Base-by-base conservation (phyloP, 2,113 vertebrate species). In the Halcyon senegalensis region DNA sequence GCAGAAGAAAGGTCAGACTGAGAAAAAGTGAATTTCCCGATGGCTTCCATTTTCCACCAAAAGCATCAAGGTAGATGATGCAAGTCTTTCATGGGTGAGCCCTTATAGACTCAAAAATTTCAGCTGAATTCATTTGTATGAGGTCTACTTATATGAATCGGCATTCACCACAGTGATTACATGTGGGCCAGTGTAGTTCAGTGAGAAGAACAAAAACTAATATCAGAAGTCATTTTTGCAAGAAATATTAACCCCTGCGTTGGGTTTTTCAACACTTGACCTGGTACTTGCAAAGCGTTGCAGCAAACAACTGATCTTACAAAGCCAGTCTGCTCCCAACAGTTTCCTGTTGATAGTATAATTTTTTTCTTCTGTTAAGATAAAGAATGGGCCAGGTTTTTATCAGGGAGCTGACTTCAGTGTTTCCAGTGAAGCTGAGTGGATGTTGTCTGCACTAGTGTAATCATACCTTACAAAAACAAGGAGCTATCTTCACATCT, bases 391-490 rank as follows among this genome's bases (percentile, higher is more conserved):
- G 92, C 91, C 94, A 96, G 88, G 90, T 95, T 97, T 94, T 97
- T 92, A 78, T 94, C 66, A 68, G 64, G 86, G 85, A 97, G 90
- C 94, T 94, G 95, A 95, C 96, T 97, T 82, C 62, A 87, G 93
- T 95, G 96, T 97, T 98, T 97, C 97, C 59, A 72, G 95, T 14
- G 94, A 96, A 93, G 86, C 94, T 90, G 95, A 89, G 31, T 95
- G 91, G 96, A 96, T 95, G 96, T 94, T 96, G 93, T 79, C 96
- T 97, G 96, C 84, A 78, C 96, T 76, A 84, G 97, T 96, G 97
- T 93, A 98, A 98, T 98, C 98, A 97, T 60, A 97, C 92, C 95
- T 97, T 96, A 82, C 93, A 97, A 98, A 98, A 98, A 98, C 95
- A 97, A 92, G 95, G 94, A 97, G 95, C 95, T 98, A 97, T 98